A percentile compares a stretch with the other conserved stretches of the same genome.
phyloP scores from a whole-genome alignment of 1,140 invertebrate species.

The Drosophila lowei region DNA sequence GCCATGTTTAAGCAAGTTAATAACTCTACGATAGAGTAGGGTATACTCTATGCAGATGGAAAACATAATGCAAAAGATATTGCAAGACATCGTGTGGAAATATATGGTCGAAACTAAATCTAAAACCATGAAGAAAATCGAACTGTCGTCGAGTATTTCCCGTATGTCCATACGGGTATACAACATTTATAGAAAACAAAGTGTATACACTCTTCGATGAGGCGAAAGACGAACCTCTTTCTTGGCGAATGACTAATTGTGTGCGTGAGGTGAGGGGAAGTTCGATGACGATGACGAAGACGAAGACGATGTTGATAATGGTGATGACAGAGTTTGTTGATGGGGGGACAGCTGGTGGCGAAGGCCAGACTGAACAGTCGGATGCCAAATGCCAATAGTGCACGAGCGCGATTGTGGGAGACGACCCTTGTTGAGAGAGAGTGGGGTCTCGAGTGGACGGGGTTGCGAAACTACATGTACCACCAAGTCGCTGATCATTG shows the following conservation, averaged over 20 bases:
- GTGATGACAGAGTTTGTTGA: slow-evolving; percentile 6
- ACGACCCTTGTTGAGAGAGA: slow-evolving; percentile 12
- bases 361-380: slow-evolving; percentile 8
- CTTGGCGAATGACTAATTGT: slow-evolving; percentile 41
- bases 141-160: too few species aligned
- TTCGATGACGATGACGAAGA: slow-evolving; percentile 25
- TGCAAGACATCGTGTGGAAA: too few species aligned
- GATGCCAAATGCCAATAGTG: slow-evolving; percentile 17
- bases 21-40: too few species aligned
- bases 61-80: too few species aligned
- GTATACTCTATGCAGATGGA: too few species aligned
- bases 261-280: slow-evolving; percentile 28
- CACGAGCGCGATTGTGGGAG: slow-evolving; percentile 1
- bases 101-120: too few species aligned
- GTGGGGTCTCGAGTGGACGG: slow-evolving; percentile 12
- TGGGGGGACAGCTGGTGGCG: slow-evolving; percentile 30
- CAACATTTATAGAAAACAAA: slow-evolving; percentile 4
- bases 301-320: neutral
- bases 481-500: slow-evolving; percentile 5
- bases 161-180: too few species aligned
- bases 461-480: slow-evolving; percentile 29
- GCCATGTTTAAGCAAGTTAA: too few species aligned
- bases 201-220: slow-evolving; percentile 24
- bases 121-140: too few species aligned
- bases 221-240: neutral